phyloP scores from a whole-genome alignment of 92 coral and sea anemone genomes.

The Micromussa lordhowensis region DNA sequence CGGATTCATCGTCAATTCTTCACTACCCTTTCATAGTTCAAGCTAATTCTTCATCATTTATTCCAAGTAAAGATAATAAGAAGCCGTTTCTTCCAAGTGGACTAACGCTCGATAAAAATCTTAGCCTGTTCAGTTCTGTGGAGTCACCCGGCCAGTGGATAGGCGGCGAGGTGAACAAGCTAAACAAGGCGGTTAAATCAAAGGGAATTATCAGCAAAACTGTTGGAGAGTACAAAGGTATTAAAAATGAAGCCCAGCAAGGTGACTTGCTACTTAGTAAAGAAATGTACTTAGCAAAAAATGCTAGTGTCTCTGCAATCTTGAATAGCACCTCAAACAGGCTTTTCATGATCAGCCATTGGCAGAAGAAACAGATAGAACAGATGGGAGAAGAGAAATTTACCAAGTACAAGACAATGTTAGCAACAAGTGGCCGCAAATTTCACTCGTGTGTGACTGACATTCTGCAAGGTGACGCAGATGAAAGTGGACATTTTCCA shows the following conservation, averaged over 20 bases:
- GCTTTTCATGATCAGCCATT: constrained; percentile 75
- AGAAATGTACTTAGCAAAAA: constrained; percentile 44
- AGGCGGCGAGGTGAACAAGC: constrained; percentile 55
- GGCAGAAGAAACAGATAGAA: constrained; percentile 91
- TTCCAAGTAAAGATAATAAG: neutral
- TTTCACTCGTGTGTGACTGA: constrained; percentile 84
- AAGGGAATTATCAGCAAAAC: constrained; percentile 65
- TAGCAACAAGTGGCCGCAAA: constrained; percentile 67
- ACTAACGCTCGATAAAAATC: constrained; percentile 49
- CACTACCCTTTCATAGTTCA: constrained; percentile 79
- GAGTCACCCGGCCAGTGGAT: constrained; percentile 71
- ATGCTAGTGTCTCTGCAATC: constrained; percentile 80
- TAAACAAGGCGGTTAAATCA: constrained; percentile 60
- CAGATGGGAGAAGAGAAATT: constrained; percentile 84
- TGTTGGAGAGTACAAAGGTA: constrained; percentile 60
- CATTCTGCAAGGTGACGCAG: constrained; percentile 50
- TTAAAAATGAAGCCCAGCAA: constrained; percentile 41
- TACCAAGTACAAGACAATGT: constrained; percentile 64
- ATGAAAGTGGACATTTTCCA: neutral
- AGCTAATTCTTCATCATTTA: neutral
- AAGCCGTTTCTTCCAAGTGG: constrained; percentile 3
- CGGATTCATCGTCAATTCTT: constrained; percentile 74
- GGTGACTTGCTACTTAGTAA: constrained; percentile 1
- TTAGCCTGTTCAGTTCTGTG: constrained; percentile 57
- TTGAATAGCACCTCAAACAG: constrained; percentile 75